A percentile compares a stretch with the other conserved stretches of the same genome.
Evolutionary conservation across 1,140 invertebrate genomes (phyloP).

Genomic region (Aethina tumida): DNA sequence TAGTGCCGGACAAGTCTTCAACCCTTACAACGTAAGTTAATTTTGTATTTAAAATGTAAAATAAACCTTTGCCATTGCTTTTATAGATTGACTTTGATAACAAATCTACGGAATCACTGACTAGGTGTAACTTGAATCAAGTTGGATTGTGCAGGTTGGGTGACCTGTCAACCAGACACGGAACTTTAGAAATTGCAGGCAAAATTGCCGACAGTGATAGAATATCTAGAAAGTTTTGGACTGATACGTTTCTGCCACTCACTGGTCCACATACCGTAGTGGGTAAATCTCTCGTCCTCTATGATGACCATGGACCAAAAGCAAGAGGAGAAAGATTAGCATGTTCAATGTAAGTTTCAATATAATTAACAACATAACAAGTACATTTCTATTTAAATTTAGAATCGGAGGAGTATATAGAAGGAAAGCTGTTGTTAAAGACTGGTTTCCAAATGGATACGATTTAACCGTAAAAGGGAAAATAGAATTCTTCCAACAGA

Average conservation of each 20-base stretch:
- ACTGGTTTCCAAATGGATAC: conserved; percentile 78
- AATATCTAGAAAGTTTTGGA: conserved; percentile 65
- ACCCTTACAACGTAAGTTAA: conserved; percentile 63
- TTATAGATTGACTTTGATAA: conserved; percentile 39
- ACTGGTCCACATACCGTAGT: conserved; percentile 65
- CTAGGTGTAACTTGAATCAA: conserved; percentile 43
- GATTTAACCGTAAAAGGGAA: conserved; percentile 51
- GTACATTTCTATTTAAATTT: conserved; percentile 6
- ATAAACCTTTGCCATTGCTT: neutral
- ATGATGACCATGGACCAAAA: conserved; percentile 77
- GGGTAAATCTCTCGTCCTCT: conserved; percentile 77
- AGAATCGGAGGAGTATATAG: conserved; percentile 66
- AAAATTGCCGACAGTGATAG: conserved; percentile 49
- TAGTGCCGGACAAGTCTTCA: conserved; percentile 67
- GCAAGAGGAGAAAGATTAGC: conserved; percentile 79
- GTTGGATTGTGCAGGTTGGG: conserved; percentile 55
- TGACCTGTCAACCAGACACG: conserved; percentile 57
- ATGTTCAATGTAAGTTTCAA: conserved; percentile 60
- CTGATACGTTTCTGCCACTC: conserved; percentile 67
- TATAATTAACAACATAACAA: conserved; percentile 4
- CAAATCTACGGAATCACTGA: conserved; percentile 22
- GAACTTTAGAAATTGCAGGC: conserved; percentile 63
- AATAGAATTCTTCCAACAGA: conserved; percentile 74
- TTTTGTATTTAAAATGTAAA: conserved; percentile 6
- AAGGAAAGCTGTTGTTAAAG: conserved; percentile 72